Base-by-base conservation (phyloP, 2,113 vertebrate genomes). In the Hemicordylus capensis region DNA sequence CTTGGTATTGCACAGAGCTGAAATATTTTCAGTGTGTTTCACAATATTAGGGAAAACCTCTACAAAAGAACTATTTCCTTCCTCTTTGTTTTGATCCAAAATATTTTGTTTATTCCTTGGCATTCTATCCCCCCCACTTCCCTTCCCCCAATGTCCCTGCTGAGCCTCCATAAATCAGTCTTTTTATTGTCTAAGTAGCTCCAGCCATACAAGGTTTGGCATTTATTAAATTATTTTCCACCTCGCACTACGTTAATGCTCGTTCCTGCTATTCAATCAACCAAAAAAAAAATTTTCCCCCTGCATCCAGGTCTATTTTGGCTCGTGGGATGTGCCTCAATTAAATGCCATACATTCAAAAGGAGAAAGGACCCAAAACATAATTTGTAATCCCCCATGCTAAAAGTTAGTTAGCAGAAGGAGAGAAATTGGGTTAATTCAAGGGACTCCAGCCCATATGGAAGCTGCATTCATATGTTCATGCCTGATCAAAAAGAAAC, bases 11-110 rank as follows among this genome's bases (percentile, higher is more conserved):
- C 69, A 84, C 2, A 72, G 93, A 92, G 76, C 86, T 86, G 93
- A 92, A 66, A 93, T 89, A 89, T 70, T 80, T 93, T 88, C 83
- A 88, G 87, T 85, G 82, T 79, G 89, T 88, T 88, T 66, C 89
- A 85, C 92, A 87, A 92, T 91, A 91, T 91, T 85, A 92, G 15
- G 59, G 88, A 89, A 90, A 93, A 87, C 66, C 90, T 91, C 88
- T 87, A 85, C 84, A 69, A 91, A 92, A 89, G 86, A 81, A 91
- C 81, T 37, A 86, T 74, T 89, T 92, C 91, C 92, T 80, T 80
- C 80, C 88, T 83, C 84, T 19, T 1, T 0, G 83, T 81, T 59
- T 92, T 88, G 93, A 92, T 85, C 89, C 67, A 81, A 92, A 80
- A 76, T 73, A 83, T 82, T 84, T 89, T 61, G 83, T 90, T 91